Evolutionary conservation across 1,140 invertebrate genomes (phyloP), one percentile per base, ranked within the genome.

Genomic region (Lordiphosa mommai): DNA sequence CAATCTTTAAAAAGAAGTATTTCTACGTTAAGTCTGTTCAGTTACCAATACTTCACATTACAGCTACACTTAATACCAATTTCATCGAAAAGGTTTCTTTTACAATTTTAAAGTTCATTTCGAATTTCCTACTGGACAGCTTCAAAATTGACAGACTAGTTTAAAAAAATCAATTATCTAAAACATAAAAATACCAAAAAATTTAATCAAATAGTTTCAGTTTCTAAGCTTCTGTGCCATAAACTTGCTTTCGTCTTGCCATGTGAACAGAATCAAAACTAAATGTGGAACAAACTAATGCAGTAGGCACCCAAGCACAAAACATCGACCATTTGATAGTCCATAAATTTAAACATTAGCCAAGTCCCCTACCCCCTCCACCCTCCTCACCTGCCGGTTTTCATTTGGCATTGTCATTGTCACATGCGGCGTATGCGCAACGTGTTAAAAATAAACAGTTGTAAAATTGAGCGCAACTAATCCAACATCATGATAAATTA

Each of bases 371-470:
- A 29, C 17, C 29, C n/a, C 14, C 10, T 4, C 8, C 53, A 61
- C 29, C 34, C 44, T 48, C 34, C 17, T 9, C 12, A 30, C 4
- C 6, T 23, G 20, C 4, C 20, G 4, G 6, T 0, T 8, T 4
- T 12, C 43, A 30, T 12, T 40, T 52, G 46, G 63, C 65, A 52
- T 66, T 65, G 52, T 38, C 64, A 58, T 37, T 50, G 74, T 49
- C 60, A 59, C 13, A 53, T 33, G 63, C 41, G 61, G 49, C 68
- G 68, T 72, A 77, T 77, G 40, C 68, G 77, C 67, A 82, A 80
- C 74, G 71, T 82, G 76, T 80, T 80, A 82, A 82, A 82, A 82
- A 82, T 82, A 82, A 82, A 82, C 68, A 64, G 73, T 58, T 84
- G 72, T 85, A 57, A 73, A 84, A 85, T 79, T 72, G 68, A 84